Percentiles rank a stretch among this genome's conserved stretches.
These are phyloP conservation scores for Diploscapter pachys DNA, from an alignment of 1,140 invertebrate species.

Conservation along the genomic window DNA sequence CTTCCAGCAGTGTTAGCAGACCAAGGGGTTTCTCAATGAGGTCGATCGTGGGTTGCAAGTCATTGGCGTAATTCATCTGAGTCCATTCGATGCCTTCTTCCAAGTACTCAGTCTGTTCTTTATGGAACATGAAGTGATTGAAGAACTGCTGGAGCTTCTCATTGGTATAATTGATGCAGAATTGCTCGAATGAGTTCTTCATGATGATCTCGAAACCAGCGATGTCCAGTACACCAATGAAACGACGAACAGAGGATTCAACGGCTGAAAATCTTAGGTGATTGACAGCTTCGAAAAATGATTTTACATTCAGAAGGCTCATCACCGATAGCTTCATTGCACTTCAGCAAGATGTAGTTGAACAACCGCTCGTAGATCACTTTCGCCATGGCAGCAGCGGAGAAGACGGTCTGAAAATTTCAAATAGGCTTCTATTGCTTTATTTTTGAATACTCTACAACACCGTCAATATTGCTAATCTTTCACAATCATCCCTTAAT, in stretches of 20 bases:
- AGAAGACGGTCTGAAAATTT: constrained; percentile 56
- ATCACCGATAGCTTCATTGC: constrained; percentile 46
- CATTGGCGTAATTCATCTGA: constrained; percentile 99
- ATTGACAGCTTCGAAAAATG: background rate
- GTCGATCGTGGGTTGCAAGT: constrained; percentile 94
- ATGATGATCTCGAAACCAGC: constrained; percentile 98
- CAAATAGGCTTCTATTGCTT: background rate
- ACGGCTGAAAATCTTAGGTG: background rate
- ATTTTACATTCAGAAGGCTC: constrained; percentile 16
- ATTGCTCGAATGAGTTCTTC: constrained; percentile 94
- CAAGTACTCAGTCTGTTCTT: constrained; percentile 92
- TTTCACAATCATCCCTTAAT: no score
- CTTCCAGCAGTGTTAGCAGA: constrained; percentile 98
- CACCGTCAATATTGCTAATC: background rate
- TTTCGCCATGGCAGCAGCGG: constrained; percentile 62
- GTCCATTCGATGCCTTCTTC: constrained; percentile 74
- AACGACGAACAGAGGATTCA: constrained; percentile 4
- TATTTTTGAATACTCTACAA: background rate
- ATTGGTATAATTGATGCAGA: constrained; percentile 99
- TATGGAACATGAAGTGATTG: constrained; percentile 99
- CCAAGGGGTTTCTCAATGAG: constrained; percentile 99
- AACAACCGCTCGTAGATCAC: constrained; percentile 52
- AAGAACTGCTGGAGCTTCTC: constrained; percentile 94
- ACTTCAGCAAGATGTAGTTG: constrained; percentile 50
- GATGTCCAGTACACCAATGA: constrained; percentile 94